These are phyloP conservation scores for Coendou prehensilis DNA, from an alignment of 2,797 vertebrate genomes.

Conservation along the genomic window DNA sequence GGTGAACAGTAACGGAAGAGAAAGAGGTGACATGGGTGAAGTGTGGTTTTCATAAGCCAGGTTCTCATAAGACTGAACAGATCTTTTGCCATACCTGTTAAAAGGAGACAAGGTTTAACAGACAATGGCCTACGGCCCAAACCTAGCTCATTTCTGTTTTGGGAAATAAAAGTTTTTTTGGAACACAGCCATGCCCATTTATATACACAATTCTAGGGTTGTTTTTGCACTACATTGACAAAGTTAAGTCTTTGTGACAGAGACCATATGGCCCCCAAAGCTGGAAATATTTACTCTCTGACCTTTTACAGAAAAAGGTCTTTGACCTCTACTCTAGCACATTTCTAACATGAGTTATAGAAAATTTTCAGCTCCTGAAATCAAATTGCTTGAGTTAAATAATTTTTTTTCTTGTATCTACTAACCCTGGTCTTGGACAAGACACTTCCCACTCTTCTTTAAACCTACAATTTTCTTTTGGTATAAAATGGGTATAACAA, in stretches of 20 bases:
- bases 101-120: constrained; percentile 5
- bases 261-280: background rate
- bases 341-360: background rate
- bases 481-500: background rate
- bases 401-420: background rate
- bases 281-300: constrained; percentile 10
- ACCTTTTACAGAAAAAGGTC: constrained; percentile 27
- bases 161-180: constrained; percentile 16
- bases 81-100: background rate
- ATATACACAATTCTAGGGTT: background rate
- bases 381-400: background rate
- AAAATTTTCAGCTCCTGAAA: background rate
- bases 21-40: background rate
- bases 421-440: background rate
- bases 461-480: background rate
- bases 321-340: background rate
- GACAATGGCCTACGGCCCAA: background rate
- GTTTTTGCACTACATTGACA: background rate
- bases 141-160: constrained; percentile 15
- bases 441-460: background rate
- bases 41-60: background rate
- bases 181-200: background rate
- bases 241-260: constrained; percentile 35
- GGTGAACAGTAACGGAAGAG: background rate
- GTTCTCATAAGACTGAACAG: constrained; percentile 12